Conservation (phyloP, 2,113 vertebrate genomes). For the Gambusia holbrooki region DNA sequence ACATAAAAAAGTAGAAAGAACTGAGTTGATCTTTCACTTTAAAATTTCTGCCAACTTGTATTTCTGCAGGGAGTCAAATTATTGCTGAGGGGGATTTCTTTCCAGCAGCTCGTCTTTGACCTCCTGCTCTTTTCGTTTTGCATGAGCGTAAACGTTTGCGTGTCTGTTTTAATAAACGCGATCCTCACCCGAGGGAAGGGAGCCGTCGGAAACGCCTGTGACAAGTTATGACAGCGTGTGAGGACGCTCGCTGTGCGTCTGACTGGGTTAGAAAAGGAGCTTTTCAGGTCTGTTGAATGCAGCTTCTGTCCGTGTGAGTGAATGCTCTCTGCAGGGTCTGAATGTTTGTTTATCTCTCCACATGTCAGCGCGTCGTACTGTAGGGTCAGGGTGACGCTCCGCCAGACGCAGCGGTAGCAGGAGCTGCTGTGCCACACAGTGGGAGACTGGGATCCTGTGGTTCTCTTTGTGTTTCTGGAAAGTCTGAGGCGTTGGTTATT, state of each 20-base stretch:
- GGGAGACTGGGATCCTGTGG: slow-evolving; percentile 42
- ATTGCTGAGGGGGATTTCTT: slow-evolving; percentile 16
- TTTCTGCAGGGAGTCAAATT: slow-evolving; percentile 9
- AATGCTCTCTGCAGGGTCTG: slow-evolving; percentile 10
- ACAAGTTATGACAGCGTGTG: slow-evolving; percentile 73
- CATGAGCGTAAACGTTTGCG: slow-evolving; percentile 7
- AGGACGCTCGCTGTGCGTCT: slow-evolving; percentile 64
- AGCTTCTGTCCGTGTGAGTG: slow-evolving; percentile 57
- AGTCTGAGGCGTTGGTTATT: slow-evolving; percentile 57
- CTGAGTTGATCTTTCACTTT: not conserved
- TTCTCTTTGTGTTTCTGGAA: slow-evolving; percentile 58
- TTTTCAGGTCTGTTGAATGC: slow-evolving; percentile 71
- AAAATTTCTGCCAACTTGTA: slow-evolving; percentile 22
- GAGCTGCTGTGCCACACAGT: slow-evolving; percentile 28
- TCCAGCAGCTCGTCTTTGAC: slow-evolving; percentile 2
- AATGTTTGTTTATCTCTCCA: slow-evolving; percentile 45
- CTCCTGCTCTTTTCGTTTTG: not conserved
- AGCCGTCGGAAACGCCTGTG: slow-evolving; percentile 61
- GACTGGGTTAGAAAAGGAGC: slow-evolving; percentile 52
- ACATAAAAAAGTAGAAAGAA: not conserved
- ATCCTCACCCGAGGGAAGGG: slow-evolving; percentile 38
- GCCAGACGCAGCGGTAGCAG: slow-evolving; percentile 51
- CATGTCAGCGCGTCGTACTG: slow-evolving; percentile 30
- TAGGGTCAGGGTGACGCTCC: slow-evolving; percentile 42
- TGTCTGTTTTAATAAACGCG: slow-evolving; percentile 23